Percentiles rank a stretch among this genome's conserved stretches.
phyloP scores from a whole-genome alignment of 2,888 invertebrate species.

The Limulus polyphemus region DNA sequence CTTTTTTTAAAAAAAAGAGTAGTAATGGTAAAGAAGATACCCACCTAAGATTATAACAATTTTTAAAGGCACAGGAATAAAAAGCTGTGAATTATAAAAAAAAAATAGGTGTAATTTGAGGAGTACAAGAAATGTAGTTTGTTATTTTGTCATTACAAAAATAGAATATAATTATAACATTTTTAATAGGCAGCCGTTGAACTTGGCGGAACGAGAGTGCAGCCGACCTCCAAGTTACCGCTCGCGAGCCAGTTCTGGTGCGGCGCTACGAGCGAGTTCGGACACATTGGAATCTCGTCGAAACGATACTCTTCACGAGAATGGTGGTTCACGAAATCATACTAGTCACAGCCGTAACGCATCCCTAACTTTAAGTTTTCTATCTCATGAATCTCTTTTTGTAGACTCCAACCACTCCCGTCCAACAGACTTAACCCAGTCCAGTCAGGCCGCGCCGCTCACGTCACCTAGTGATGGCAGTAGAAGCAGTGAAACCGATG shows the following conservation, averaged over 20 bases:
- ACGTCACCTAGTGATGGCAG: conserved; percentile 19
- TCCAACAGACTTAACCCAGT: background rate
- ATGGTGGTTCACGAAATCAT: conserved; percentile 1
- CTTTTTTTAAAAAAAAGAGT: too few species aligned
- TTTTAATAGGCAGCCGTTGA: conserved; percentile 16
- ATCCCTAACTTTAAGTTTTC: conserved; percentile 30
- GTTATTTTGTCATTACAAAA: too few species aligned
- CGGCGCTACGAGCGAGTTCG: conserved; percentile 17
- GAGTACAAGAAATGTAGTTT: too few species aligned
- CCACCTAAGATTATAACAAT: too few species aligned
- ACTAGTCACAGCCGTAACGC: conserved; percentile 30
- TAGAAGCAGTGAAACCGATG: conserved; percentile 33
- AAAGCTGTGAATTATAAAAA: too few species aligned
- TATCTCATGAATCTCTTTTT: conserved; percentile 31
- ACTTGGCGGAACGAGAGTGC: conserved; percentile 18
- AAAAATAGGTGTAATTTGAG: too few species aligned
- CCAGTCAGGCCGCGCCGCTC: background rate
- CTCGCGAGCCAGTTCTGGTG: conserved; percentile 21
- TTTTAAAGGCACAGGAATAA: too few species aligned
- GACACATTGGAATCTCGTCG: conserved; percentile 15
- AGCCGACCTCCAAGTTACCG: conserved; percentile 23
- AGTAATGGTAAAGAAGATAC: too few species aligned
- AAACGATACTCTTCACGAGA: conserved; percentile 1
- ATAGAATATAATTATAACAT: background rate
- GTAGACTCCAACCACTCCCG: conserved; percentile 27